phyloP scores from a whole-genome alignment of 2,113 vertebrate genomes.

The Gallinago jamesoni region DNA sequence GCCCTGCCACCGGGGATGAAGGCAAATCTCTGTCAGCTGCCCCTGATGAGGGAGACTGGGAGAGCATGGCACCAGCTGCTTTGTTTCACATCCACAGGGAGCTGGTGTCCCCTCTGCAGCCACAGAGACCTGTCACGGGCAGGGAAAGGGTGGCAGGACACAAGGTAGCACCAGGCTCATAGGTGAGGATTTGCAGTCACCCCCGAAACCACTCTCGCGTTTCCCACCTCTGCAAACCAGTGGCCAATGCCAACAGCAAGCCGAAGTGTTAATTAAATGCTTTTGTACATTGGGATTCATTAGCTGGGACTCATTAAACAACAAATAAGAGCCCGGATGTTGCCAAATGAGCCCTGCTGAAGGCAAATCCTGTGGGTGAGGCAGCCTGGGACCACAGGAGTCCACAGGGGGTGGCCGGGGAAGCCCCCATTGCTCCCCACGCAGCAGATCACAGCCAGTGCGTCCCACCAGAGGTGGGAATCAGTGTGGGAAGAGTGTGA shows the following conservation, averaged over 20 bases:
- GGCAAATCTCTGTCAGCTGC: background rate
- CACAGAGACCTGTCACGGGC: background rate
- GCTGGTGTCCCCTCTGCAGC: background rate
- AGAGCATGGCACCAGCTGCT: background rate
- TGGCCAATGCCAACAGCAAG: background rate
- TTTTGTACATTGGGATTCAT: background rate
- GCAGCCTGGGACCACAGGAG: background rate
- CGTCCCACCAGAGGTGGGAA: background rate
- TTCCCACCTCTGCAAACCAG: background rate
- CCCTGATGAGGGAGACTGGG: background rate
- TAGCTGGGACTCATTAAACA: background rate
- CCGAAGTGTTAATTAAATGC: background rate
- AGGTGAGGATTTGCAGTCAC: background rate
- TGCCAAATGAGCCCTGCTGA: background rate
- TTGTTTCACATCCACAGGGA: background rate
- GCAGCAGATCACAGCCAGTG: background rate
- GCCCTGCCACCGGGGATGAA: background rate
- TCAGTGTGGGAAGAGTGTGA: fast-evolving
- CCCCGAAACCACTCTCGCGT: background rate
- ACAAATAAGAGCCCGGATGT: background rate
- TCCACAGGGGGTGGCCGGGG: background rate
- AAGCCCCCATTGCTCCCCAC: background rate
- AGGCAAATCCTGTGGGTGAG: background rate
- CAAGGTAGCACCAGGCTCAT: background rate
- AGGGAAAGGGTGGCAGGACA: background rate